Evolutionary conservation across 2,888 invertebrate species (phyloP), one percentile per base, ranked within the genome.

Genomic region (Marasmarcha lunaedactyla): DNA sequence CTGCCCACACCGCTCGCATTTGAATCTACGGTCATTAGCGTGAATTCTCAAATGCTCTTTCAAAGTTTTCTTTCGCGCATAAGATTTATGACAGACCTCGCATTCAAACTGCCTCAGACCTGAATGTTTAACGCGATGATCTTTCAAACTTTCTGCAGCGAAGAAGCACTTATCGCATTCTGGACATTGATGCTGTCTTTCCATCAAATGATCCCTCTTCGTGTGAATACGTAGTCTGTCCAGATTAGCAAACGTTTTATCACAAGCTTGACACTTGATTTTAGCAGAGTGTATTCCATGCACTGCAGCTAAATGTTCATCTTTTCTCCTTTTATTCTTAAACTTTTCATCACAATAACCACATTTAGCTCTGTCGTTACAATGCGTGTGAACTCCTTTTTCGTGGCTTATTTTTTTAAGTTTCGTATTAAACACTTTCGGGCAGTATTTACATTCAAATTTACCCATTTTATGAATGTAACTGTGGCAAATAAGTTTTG

Each of bases 101-200:
- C 73, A 74, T 12, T 57, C 53, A 13, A 63, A 69, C 6, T 65
- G 57, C 25, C 60, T 59, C 0, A 59, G 44, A 0, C 65, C 68
- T 0, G 69, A 63, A 26, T 74, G 73, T 2, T 63, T 60, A 0
- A 65, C 52, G 60, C 59, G 61, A 40, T 73, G 70, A 37, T 67
- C 60, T 12, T 56, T 55, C 13, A 73, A 42, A 5, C 49, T 48
- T 33, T 52, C 49, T 11, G 62, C 61, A 1, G 59, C 51, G 36
- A 63, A 68, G 35, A 70, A 71, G 35, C 55, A 50, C 61, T 59
- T 67, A 9, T 63, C 51, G 33, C 71, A 71, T 3, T 58, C 41
- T 1, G 41, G 41, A 27, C 71, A 71, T 0, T 52, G 57, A 26
- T 67, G 62, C 13, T 57, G 54, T 25, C 65, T 50, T 41, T 71